Percentiles rank a stretch among this genome's conserved stretches.
These are phyloP conservation scores for Diadema setosum DNA, from an alignment of 35 echinoderm and acorn worm species.

Conservation along the genomic window DNA sequence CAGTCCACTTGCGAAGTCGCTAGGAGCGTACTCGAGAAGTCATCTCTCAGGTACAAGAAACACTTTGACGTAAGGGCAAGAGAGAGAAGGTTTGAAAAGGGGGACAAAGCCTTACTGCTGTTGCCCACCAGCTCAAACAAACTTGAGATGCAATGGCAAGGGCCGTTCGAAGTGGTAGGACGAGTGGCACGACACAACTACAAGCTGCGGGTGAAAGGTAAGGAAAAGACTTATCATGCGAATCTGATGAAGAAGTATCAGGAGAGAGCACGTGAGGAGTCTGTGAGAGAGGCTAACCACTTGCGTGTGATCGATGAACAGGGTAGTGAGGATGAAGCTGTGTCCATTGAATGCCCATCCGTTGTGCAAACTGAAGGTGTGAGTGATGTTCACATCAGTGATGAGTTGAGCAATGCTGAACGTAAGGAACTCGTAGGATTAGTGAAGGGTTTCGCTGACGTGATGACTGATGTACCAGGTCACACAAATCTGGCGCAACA, in stretches of 20 bases:
- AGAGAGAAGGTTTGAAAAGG: neutral
- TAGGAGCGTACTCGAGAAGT: neutral
- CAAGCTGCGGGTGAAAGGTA: neutral
- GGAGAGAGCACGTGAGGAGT: neutral
- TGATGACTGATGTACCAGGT: conserved; percentile 9
- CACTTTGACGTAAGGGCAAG: neutral
- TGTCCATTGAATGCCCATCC: neutral
- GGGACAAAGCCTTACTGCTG: conserved; percentile 30
- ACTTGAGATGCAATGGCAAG: conserved; percentile 45
- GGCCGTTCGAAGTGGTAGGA: conserved; percentile 4
- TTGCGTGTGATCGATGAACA: conserved; percentile 34
- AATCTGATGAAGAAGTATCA: neutral
- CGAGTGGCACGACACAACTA: conserved; percentile 4
- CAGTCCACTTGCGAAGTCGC: conserved; percentile 37
- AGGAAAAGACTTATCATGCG: neutral
- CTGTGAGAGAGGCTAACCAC: neutral
- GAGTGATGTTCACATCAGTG: neutral
- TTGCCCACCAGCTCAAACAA: conserved; percentile 26
- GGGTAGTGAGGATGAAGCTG: neutral
- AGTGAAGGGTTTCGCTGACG: neutral
- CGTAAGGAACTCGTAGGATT: neutral
- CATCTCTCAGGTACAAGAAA: neutral
- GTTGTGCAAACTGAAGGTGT: neutral
- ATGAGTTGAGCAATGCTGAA: neutral
- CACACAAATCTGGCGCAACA: neutral